Evolutionary conservation across 1,140 invertebrate genomes (phyloP).

Genomic region (Heterodera schachtii): DNA sequence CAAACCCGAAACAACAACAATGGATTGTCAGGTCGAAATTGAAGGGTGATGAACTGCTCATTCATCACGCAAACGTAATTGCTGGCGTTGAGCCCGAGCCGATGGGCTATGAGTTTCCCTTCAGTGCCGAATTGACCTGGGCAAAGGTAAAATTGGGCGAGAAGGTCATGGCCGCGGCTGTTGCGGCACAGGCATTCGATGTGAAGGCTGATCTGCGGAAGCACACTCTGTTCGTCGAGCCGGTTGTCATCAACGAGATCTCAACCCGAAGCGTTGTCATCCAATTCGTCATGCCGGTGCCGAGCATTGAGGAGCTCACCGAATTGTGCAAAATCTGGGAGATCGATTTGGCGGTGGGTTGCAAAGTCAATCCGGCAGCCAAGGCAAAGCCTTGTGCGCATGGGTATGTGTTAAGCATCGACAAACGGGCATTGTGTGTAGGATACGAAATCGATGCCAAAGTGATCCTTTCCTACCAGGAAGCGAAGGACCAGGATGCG

Average conservation of each 20-base stretch:
- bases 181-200: background rate
- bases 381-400: background rate
- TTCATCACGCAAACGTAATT: background rate
- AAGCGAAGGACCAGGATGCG: background rate
- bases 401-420: background rate
- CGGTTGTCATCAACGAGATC: background rate
- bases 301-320: background rate
- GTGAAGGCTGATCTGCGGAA: background rate
- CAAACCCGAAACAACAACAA: no score
- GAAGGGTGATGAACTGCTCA: background rate
- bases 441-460: background rate
- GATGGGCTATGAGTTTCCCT: background rate
- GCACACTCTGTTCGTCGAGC: slow-evolving; percentile 1
- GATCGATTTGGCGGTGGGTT: background rate
- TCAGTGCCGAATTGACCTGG: background rate
- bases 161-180: background rate
- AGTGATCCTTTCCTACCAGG: background rate
- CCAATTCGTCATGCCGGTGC: background rate
- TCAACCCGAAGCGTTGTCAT: background rate
- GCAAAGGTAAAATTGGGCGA: background rate
- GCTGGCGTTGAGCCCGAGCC: background rate
- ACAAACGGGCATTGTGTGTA: background rate
- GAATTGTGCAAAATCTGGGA: background rate
- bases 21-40: no score
- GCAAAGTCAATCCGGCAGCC: background rate